These are phyloP conservation scores for Hemicrepidius hirtus DNA, from an alignment of 2,888 invertebrate species.

Conservation along the genomic window DNA sequence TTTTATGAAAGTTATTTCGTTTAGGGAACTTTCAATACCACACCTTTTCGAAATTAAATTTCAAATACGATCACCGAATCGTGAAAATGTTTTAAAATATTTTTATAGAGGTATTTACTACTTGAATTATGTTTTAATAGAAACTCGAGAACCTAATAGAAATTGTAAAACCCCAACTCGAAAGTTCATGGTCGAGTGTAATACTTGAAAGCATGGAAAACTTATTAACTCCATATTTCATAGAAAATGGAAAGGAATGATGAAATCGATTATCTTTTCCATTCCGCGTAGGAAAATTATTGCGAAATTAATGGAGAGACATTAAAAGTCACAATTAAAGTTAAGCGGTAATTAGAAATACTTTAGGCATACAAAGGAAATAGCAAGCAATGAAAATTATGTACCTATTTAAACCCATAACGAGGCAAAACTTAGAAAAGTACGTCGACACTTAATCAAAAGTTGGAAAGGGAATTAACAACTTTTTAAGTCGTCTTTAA, in stretches of 20 bases:
- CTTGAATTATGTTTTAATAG: too few species aligned
- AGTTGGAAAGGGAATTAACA: not conserved
- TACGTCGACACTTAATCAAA: not conserved
- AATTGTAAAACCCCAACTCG: not conserved
- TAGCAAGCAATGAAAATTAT: not conserved
- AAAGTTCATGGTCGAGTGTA: not conserved
- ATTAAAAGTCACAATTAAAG: conserved; percentile 19
- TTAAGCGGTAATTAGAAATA: conserved; percentile 10
- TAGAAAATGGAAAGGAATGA: conserved; percentile 12
- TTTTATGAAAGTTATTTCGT: not conserved
- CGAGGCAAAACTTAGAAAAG: not conserved
- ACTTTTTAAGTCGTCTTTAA: not conserved
- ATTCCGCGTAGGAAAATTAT: not conserved
- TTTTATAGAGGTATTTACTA: too few species aligned
- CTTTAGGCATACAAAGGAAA: conserved; percentile 6
- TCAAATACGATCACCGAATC: too few species aligned
- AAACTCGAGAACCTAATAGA: too few species aligned
- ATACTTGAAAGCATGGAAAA: not conserved
- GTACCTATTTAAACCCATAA: not conserved
- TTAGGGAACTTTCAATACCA: not conserved
- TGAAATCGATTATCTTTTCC: conserved; percentile 18
- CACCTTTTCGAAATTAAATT: conserved; percentile 11
- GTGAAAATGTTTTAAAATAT: too few species aligned
- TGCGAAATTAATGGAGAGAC: conserved; percentile 8
- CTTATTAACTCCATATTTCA: conserved; percentile 3